A percentile compares a stretch with the other conserved stretches of the same genome.
phyloP scores from a whole-genome alignment of 2,888 invertebrate genomes.

The Lapara coniferarum region DNA sequence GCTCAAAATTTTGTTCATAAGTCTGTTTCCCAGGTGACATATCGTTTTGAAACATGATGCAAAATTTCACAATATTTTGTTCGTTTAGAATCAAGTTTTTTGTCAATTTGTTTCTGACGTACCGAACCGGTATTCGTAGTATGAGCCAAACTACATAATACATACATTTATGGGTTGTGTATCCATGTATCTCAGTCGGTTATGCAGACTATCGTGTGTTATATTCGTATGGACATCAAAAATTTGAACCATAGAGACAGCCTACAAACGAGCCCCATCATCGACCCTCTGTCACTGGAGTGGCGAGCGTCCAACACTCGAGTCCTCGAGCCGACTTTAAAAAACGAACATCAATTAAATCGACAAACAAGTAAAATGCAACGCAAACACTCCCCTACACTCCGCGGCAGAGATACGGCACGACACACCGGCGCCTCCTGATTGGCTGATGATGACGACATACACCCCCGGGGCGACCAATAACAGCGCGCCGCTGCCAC shows the following conservation, averaged over 20 bases:
- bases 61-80: too few relatives aligned
- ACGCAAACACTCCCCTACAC: conserved; percentile 75
- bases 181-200: neutral
- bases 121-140: neutral
- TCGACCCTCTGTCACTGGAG: conserved; percentile 18
- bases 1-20: too few relatives aligned
- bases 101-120: too few relatives aligned
- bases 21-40: too few relatives aligned
- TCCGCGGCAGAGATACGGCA: conserved; percentile 74
- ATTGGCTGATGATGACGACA: conserved; percentile 56
- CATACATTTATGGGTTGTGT: too few relatives aligned
- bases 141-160: neutral
- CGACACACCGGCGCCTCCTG: conserved; percentile 52
- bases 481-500: conserved; percentile 48
- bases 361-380: conserved; percentile 79
- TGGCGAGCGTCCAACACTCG: conserved; percentile 20
- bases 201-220: neutral
- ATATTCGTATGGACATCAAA: neutral
- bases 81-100: too few relatives aligned
- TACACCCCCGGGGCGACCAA: conserved; percentile 59
- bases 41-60: too few relatives aligned
- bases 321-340: conserved; percentile 40
- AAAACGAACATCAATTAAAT: conserved; percentile 74
- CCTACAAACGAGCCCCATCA: conserved; percentile 14
- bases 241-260: neutral